These are phyloP conservation scores for Tamandua tetradactyla DNA, from an alignment of 2,797 vertebrate species.

Conservation along the genomic window DNA sequence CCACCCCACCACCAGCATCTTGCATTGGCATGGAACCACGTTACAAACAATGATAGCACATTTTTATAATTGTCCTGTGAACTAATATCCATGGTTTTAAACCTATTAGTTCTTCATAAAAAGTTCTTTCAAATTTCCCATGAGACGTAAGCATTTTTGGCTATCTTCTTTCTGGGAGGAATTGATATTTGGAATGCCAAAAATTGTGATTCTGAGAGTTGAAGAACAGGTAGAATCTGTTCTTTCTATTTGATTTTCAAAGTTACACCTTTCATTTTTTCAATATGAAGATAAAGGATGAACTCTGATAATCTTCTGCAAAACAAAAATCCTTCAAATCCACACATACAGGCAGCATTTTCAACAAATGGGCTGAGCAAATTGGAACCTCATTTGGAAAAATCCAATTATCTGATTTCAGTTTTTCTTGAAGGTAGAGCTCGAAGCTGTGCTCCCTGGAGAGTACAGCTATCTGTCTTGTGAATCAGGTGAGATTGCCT, in stretches of 20 bases:
- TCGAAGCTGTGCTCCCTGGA: background rate
- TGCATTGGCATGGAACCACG: no score
- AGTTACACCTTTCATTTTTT: constrained; percentile 49
- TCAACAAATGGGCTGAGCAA: background rate
- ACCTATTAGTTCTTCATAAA: background rate
- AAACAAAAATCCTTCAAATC: constrained; percentile 31
- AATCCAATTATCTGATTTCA: background rate
- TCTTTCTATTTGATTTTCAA: background rate
- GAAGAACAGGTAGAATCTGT: constrained; percentile 15
- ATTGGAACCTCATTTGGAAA: background rate
- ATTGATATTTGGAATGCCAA: constrained; percentile 45
- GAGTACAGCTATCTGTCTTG: background rate
- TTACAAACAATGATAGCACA: no score
- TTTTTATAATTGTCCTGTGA: no score
- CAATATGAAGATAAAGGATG: constrained; percentile 57
- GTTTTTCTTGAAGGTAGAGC: constrained; percentile 27
- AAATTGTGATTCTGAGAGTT: constrained; percentile 16
- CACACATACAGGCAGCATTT: background rate
- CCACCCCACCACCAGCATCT: no score
- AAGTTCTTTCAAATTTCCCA: constrained; percentile 11
- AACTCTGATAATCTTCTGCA: constrained; percentile 22
- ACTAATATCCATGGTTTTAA: no score
- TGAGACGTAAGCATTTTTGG: constrained; percentile 27
- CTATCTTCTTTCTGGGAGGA: constrained; percentile 12
- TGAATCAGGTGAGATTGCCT: background rate